A percentile compares a stretch with the other conserved stretches of the same genome.
Evolutionary conservation across 2,797 vertebrate species (phyloP).

Genomic region (Spatula clypeata): DNA sequence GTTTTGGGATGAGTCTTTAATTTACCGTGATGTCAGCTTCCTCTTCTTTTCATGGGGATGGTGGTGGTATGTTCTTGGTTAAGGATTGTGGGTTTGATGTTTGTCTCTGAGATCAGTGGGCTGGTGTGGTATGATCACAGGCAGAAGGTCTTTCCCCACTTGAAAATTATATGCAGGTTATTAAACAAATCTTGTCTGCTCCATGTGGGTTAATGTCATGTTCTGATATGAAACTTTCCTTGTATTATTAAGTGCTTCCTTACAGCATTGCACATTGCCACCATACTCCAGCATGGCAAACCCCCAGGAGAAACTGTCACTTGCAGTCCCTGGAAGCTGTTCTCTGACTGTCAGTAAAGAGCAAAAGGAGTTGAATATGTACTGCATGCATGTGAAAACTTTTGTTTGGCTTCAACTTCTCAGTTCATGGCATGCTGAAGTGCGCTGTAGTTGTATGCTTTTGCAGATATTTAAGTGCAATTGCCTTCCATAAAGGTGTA

Average conservation of each 20-base stretch:
- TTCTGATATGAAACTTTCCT: background rate
- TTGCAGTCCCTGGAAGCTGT: background rate
- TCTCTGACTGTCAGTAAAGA: background rate
- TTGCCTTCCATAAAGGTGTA: background rate
- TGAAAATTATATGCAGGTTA: background rate
- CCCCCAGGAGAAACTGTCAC: background rate
- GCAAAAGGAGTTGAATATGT: background rate
- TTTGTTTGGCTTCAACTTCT: background rate
- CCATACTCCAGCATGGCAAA: background rate
- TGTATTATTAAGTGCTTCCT: background rate
- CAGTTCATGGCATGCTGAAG: background rate
- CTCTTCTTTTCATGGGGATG: background rate
- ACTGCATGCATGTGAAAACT: background rate
- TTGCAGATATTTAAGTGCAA: background rate
- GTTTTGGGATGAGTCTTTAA: slow-evolving; percentile 4
- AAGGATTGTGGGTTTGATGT: background rate
- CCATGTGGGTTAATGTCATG: background rate
- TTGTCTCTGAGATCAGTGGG: background rate
- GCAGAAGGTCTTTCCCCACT: background rate
- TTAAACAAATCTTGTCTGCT: background rate
- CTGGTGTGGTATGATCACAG: background rate
- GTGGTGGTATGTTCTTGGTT: background rate
- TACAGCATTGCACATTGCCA: background rate
- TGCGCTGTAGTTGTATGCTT: background rate
- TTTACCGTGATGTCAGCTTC: background rate